A percentile compares a stretch with the other conserved stretches of the same genome.
Evolutionary conservation across 2,797 vertebrate species (phyloP).

Genomic region (Melopsittacus undulatus): DNA sequence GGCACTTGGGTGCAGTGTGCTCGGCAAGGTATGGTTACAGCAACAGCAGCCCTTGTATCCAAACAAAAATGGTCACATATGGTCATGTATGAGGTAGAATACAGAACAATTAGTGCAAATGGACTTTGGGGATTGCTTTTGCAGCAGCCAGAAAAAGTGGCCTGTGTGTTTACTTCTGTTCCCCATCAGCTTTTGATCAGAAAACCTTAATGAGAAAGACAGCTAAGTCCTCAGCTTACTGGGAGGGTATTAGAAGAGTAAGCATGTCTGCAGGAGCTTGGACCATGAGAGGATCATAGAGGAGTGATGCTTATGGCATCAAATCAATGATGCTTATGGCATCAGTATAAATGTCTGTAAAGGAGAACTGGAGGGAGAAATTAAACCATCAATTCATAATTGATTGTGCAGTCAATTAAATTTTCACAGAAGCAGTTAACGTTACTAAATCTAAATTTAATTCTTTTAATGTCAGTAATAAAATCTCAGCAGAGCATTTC

Average conservation of each 20-base stretch:
- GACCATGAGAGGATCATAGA: not conserved
- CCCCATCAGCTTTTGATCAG: not conserved
- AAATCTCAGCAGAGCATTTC: constrained; percentile 3
- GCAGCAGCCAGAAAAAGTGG: not conserved
- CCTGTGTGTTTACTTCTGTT: not conserved
- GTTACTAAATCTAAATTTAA: not conserved
- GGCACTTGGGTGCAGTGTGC: constrained; percentile 84
- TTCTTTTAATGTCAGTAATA: constrained; percentile 21
- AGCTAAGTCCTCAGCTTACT: not conserved
- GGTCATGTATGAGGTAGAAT: not conserved
- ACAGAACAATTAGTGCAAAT: not conserved
- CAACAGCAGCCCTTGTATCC: not conserved
- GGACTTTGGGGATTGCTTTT: not conserved
- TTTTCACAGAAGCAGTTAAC: constrained; percentile 22
- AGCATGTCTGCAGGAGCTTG: not conserved
- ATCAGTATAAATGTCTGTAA: not conserved
- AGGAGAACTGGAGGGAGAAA: not conserved
- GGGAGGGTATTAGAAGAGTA: not conserved
- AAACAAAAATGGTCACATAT: rapidly evolving
- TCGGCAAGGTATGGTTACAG: constrained; percentile 82
- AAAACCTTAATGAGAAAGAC: not conserved
- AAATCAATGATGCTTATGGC: not conserved
- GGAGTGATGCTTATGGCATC: not conserved
- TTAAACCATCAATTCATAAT: not conserved
- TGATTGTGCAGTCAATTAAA: not conserved